phyloP scores from a whole-genome alignment of 2,113 vertebrate species.

The Solea solea region DNA sequence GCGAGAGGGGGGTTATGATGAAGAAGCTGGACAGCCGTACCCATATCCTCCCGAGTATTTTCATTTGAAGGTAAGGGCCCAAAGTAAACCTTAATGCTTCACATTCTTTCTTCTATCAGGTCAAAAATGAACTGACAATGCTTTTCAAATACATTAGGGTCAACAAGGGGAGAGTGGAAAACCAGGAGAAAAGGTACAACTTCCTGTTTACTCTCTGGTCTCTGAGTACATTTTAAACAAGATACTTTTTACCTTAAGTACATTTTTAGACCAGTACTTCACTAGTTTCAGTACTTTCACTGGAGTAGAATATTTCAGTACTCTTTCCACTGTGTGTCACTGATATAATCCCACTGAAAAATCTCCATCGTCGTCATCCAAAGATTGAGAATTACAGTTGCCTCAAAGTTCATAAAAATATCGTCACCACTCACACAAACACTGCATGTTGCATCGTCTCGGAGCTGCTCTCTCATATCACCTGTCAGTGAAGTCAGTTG shows the following conservation, averaged over 20 bases:
- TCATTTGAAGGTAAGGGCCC: conserved; percentile 73
- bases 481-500: conserved; percentile 52
- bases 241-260: too few species aligned
- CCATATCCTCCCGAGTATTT: conserved; percentile 70
- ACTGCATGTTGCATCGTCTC: conserved; percentile 58
- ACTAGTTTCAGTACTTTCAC: too few species aligned
- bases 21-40: conserved; percentile 57
- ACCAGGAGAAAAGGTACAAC: conserved; percentile 78
- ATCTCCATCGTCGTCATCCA: neutral
- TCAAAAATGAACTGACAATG: neutral
- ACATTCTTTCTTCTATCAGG: neutral
- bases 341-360: neutral
- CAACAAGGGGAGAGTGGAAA: conserved; percentile 81
- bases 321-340: neutral
- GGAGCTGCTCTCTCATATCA: conserved; percentile 50
- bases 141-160: conserved; percentile 67
- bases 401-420: conserved; percentile 43
- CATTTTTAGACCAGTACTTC: too few species aligned
- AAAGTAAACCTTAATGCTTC: neutral
- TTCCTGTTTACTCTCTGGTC: neutral
- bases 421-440: conserved; percentile 34
- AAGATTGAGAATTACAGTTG: conserved; percentile 23
- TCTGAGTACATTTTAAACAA: too few species aligned
- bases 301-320: too few species aligned
- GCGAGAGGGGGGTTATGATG: conserved; percentile 52